Evolutionary conservation across 2,888 invertebrate species (phyloP).

Genomic region (Oxycera nigricornis): DNA sequence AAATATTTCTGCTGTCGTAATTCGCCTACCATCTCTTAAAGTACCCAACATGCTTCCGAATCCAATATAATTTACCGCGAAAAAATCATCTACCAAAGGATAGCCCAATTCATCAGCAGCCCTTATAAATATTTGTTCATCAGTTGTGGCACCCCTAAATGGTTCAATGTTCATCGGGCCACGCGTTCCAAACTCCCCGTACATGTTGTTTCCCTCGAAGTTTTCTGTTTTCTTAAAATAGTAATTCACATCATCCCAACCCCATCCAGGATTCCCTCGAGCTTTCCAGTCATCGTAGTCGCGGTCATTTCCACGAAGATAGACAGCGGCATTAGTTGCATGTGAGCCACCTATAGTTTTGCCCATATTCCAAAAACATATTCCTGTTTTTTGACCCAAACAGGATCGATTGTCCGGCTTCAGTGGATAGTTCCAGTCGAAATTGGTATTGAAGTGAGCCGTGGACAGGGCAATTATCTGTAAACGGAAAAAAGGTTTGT

Average conservation of each 20-base stretch:
- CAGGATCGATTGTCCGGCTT: conserved; percentile 53
- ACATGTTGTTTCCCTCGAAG: conserved; percentile 49
- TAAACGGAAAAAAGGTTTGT: no score
- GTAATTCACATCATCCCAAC: conserved; percentile 63
- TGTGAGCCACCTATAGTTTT: conserved; percentile 70
- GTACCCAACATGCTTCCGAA: conserved; percentile 68
- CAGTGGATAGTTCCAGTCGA: conserved; percentile 54
- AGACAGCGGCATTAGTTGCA: conserved; percentile 69
- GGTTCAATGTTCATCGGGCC: conserved; percentile 62
- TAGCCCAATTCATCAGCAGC: conserved; percentile 74
- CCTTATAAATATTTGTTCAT: conserved; percentile 67
- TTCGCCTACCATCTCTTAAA: conserved; percentile 64
- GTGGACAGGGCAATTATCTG: background rate
- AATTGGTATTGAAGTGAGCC: background rate
- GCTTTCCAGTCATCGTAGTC: conserved; percentile 68
- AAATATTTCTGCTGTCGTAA: conserved; percentile 67
- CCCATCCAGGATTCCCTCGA: conserved; percentile 66
- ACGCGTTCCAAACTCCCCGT: conserved; percentile 58
- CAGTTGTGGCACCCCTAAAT: conserved; percentile 54
- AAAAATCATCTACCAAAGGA: conserved; percentile 67
- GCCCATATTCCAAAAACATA: conserved; percentile 68
- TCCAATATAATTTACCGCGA: conserved; percentile 66
- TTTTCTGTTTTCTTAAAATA: conserved; percentile 66
- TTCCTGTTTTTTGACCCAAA: conserved; percentile 50
- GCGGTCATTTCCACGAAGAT: conserved; percentile 65